These are phyloP conservation scores for Dipodomys spectabilis DNA, from an alignment of 2,113 vertebrate species.

Conservation along the genomic window DNA sequence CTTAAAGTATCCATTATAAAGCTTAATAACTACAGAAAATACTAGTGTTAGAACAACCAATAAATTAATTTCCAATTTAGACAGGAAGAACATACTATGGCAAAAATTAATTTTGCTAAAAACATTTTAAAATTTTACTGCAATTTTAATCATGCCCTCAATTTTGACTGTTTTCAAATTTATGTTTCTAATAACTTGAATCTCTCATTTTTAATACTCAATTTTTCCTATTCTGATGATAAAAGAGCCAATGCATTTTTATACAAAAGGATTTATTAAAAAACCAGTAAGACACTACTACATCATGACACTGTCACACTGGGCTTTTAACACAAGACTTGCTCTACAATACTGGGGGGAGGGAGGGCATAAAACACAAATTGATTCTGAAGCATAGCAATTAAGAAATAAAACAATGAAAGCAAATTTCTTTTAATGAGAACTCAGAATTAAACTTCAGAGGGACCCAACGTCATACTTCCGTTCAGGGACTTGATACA, in stretches of 20 bases:
- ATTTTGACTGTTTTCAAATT: conserved; percentile 48
- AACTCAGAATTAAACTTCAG: conserved; percentile 89
- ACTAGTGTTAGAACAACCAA: conserved; percentile 67
- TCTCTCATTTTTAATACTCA: neutral
- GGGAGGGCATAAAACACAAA: conserved; percentile 86
- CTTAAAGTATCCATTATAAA: conserved; percentile 60
- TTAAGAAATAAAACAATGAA: conserved; percentile 89
- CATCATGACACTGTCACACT: conserved; percentile 91
- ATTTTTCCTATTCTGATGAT: conserved; percentile 71
- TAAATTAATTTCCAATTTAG: conserved; percentile 61
- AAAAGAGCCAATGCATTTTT: conserved; percentile 82
- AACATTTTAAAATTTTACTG: conserved; percentile 65
- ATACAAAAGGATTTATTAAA: conserved; percentile 93
- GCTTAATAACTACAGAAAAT: conserved; percentile 52
- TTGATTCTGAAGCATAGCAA: conserved; percentile 89
- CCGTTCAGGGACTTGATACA: conserved; percentile 89
- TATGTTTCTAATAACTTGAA: conserved; percentile 58
- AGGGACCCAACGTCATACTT: conserved; percentile 89
- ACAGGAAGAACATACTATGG: conserved; percentile 36
- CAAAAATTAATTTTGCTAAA: conserved; percentile 49
- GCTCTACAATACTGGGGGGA: conserved; percentile 87
- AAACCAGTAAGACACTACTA: conserved; percentile 91
- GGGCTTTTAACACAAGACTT: conserved; percentile 90
- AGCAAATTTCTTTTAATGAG: conserved; percentile 88
- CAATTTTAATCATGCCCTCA: conserved; percentile 49